Base-by-base conservation (phyloP, 2,888 invertebrate species). In the Aleiodes leptofemur region DNA sequence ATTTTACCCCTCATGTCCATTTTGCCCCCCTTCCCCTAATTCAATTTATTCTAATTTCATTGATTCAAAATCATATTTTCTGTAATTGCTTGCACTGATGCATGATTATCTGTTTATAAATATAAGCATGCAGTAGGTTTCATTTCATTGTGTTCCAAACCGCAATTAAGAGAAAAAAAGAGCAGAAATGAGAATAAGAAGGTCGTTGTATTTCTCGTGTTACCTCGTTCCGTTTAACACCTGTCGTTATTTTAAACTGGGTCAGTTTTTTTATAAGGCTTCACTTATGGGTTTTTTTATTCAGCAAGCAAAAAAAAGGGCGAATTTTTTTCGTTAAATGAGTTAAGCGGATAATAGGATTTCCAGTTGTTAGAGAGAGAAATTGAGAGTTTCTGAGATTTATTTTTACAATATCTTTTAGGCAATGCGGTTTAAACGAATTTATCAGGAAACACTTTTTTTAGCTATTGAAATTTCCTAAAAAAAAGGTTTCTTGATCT, bases 1-100 rank as follows among this genome's bases (percentile, higher is more conserved):
- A n/a, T n/a, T n/a, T n/a, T n/a, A n/a, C n/a, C n/a, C n/a, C n/a
- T n/a, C n/a, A n/a, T n/a, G n/a, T n/a, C n/a, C n/a, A n/a, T n/a
- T n/a, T n/a, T n/a, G n/a, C n/a, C n/a, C n/a, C n/a, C n/a, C n/a
- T n/a, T n/a, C n/a, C n/a, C n/a, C n/a, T 23, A 23, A 23, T 23
- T 23, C 23, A 23, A 29, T 16, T 31, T 34, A 69, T 8, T 3
- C n/a, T 53, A n/a, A 43, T 56, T 16, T 34, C n/a, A n/a, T 64
- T 38, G 56, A 16, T 14, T 29, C 38, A 14, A 69, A 23, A 23
- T 1, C 9, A 48, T 50, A 23, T 43, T 73, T 51, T 48, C 72
- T 51, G 59, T 72, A 57, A 73, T 74, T 70, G 56, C 31, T 68
- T 68, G 50, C 29, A 43, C 43, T 43, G 9, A 11, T 75, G 48